Evolutionary conservation across 2,888 invertebrate species (phyloP).

Genomic region (Euphydryas editha): DNA sequence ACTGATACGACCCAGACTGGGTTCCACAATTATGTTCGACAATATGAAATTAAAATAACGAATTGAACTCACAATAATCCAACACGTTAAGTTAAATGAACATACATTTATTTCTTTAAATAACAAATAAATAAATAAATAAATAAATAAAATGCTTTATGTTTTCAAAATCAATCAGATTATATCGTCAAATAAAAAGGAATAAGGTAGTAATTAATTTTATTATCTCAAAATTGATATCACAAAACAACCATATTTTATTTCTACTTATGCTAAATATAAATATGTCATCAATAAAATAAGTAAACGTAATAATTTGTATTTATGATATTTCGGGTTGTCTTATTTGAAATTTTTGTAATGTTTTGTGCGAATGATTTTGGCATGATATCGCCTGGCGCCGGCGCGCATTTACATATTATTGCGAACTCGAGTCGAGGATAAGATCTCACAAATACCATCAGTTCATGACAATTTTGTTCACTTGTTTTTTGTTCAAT

Average conservation of each 20-base stretch:
- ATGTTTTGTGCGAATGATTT: constrained; percentile 37
- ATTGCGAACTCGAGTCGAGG: constrained; percentile 32
- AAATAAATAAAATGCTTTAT: too few species aligned
- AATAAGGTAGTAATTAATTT: too few species aligned
- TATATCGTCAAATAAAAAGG: too few species aligned
- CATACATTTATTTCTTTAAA: too few species aligned
- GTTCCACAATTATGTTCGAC: background rate
- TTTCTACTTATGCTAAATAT: too few species aligned
- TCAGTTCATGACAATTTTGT: constrained; percentile 14
- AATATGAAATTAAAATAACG: constrained; percentile 17
- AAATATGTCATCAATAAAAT: background rate
- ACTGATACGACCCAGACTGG: constrained; percentile 12
- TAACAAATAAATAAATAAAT: too few species aligned
- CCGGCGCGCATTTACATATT: constrained; percentile 47
- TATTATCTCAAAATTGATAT: too few species aligned
- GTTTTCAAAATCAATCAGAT: too few species aligned
- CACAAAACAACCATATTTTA: too few species aligned
- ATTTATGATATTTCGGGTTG: background rate
- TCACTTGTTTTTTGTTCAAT: background rate
- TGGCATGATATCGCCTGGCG: constrained; percentile 48
- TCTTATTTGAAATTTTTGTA: constrained; percentile 15
- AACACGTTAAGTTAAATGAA: background rate
- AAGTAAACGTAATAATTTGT: background rate
- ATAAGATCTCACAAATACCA: constrained; percentile 28
- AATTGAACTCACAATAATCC: background rate